Base-by-base conservation (phyloP, 2,888 invertebrate species). In the Plebejus anna region DNA sequence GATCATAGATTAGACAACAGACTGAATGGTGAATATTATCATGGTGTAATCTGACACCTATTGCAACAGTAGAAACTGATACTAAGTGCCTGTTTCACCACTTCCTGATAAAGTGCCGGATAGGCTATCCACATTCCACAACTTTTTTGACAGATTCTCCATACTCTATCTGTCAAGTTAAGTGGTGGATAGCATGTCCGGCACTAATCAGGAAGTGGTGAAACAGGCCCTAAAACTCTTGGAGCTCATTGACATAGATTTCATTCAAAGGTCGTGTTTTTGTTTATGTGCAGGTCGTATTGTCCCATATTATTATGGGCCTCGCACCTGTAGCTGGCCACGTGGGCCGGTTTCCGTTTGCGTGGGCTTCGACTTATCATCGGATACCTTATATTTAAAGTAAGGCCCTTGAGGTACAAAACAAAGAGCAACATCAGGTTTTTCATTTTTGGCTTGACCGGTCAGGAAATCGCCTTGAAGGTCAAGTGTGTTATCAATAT, bases 311-410 rank as follows among this genome's bases (percentile, higher is more conserved):
- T 4, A 72, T 22, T 22, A 72, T 72, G 47, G 72, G 13, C 13
- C 22, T 42, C 42, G 47, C 72, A 72, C 42, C 72, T 72, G 72
- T 47, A 47, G 22, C 42, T 13, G 42, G 72, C 47, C 72, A 72
- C 72, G 72, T 72, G 47, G 72, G 72, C 72, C 22, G 72, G 22
- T 47, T 72, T 42, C 47, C 72, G 72, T 42, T 47, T 47, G 72
- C 47, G 72, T 72, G 47, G 72, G 72, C 72, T 22, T 22, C 11
- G 66, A 9, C 72, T 72, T 72, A 47, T 72, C 47, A 72, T 42
- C 22, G 22, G 47, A 42, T 42, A 72, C 47, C 72, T 42, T 38
- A 42, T 11, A 42, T 72, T 72, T 47, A 22, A 22, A 42, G 28
- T 47, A 28, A 72, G 72, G 47, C 47, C 72, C 11, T 42, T 72